Conservation (phyloP, 2,888 invertebrate species). For the Bruchidius siliquastri region DNA sequence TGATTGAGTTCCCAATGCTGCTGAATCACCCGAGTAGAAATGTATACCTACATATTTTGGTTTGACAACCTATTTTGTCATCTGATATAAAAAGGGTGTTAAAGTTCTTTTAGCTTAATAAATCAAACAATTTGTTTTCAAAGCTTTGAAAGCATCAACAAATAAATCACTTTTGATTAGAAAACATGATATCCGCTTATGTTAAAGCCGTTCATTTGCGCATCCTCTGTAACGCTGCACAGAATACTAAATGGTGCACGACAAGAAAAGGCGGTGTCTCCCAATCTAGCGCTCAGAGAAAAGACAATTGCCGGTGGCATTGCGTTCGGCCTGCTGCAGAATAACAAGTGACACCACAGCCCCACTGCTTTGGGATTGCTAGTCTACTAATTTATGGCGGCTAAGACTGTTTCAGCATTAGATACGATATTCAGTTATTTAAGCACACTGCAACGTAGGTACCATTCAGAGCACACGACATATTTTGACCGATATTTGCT, state of each 20-base stretch:
- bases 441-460: too few species aligned
- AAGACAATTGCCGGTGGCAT: background rate
- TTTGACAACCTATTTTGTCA: too few species aligned
- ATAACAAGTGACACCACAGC: background rate
- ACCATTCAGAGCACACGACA: too few species aligned
- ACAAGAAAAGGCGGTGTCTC: background rate
- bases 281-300: background rate
- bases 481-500: too few species aligned
- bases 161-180: background rate
- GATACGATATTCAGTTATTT: background rate
- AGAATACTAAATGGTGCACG: background rate
- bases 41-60: too few species aligned
- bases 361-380: background rate
- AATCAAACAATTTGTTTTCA: too few species aligned
- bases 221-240: background rate
- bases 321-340: background rate
- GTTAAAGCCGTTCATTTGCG: background rate
- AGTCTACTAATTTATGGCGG: background rate
- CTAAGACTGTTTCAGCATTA: background rate
- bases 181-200: background rate
- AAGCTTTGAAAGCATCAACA: too few species aligned
- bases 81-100: too few species aligned
- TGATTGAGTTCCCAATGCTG: too few species aligned
- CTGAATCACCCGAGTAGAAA: too few species aligned
- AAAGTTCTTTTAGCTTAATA: too few species aligned